Percentiles rank a stretch among this genome's conserved stretches.
Evolutionary conservation across 1,140 invertebrate genomes (phyloP).

Genomic region (Microvelia longipes): DNA sequence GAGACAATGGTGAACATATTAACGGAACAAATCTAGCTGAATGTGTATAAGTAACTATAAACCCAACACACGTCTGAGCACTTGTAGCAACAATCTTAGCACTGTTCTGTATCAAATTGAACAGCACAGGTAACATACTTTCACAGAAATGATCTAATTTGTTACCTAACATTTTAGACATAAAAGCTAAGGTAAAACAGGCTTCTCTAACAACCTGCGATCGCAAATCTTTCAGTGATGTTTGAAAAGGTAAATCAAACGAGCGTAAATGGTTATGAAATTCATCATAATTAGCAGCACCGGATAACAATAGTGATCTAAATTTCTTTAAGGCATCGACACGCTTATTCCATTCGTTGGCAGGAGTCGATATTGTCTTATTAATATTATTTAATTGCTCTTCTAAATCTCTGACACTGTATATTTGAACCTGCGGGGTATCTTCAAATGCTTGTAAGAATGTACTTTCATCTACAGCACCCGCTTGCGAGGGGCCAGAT

Average conservation of each 20-base stretch:
- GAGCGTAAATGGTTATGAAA: conserved; percentile 63
- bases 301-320: conserved; percentile 62
- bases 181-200: conserved; percentile 83
- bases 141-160: conserved; percentile 77
- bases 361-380: conserved; percentile 58
- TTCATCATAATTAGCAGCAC: conserved; percentile 62
- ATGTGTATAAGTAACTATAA: conserved; percentile 79
- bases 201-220: conserved; percentile 82
- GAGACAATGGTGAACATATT: conserved; percentile 58
- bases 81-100: conserved; percentile 90
- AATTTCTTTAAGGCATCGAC: conserved; percentile 77
- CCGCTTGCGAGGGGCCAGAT: conserved; percentile 38
- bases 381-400: conserved; percentile 62
- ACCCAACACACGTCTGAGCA: conserved; percentile 68
- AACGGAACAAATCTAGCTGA: conserved; percentile 70
- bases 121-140: conserved; percentile 60
- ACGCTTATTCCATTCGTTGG: conserved; percentile 83
- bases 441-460: conserved; percentile 76
- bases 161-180: conserved; percentile 65
- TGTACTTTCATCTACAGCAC: conserved; percentile 73
- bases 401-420: conserved; percentile 66
- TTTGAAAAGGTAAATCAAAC: conserved; percentile 64
- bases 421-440: conserved; percentile 61
- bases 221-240: conserved; percentile 70
- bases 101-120: conserved; percentile 87